These are phyloP conservation scores for Linurgus olivaceus DNA, from an alignment of 2,797 vertebrate genomes.

Conservation along the genomic window DNA sequence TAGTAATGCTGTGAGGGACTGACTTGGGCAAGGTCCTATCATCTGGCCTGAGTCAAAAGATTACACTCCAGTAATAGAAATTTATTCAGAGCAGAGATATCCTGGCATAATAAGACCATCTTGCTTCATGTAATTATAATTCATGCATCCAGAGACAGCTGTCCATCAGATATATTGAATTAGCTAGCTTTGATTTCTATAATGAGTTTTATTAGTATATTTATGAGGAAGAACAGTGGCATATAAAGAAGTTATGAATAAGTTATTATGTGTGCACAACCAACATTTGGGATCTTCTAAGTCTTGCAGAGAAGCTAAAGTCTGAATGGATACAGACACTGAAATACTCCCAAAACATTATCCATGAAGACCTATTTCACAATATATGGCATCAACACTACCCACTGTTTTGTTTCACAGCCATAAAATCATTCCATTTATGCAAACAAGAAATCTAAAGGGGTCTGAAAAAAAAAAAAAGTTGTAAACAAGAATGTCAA, in stretches of 20 bases:
- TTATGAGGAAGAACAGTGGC: constrained; percentile 47
- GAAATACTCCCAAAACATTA: not conserved
- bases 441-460: not conserved
- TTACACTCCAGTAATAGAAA: constrained; percentile 27
- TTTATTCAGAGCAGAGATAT: constrained; percentile 54
- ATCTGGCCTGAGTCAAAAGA: constrained; percentile 31
- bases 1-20: not conserved
- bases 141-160: constrained; percentile 45
- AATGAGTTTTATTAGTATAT: constrained; percentile 62
- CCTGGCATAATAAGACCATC: constrained; percentile 30
- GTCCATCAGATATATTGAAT: constrained; percentile 47
- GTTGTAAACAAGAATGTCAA: not conserved
- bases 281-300: not conserved
- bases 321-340: not conserved
- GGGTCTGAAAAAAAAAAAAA: not conserved
- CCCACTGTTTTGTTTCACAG: not conserved
- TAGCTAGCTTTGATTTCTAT: constrained; percentile 54
- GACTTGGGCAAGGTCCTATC: not conserved
- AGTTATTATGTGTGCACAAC: constrained; percentile 21
- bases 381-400: not conserved
- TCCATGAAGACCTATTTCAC: not conserved
- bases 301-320: not conserved
- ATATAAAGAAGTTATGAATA: constrained; percentile 52
- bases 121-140: constrained; percentile 42
- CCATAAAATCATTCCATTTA: not conserved